Evolutionary conservation across 2,797 vertebrate species (phyloP).

Genomic region (Megalops cyprinoides): DNA sequence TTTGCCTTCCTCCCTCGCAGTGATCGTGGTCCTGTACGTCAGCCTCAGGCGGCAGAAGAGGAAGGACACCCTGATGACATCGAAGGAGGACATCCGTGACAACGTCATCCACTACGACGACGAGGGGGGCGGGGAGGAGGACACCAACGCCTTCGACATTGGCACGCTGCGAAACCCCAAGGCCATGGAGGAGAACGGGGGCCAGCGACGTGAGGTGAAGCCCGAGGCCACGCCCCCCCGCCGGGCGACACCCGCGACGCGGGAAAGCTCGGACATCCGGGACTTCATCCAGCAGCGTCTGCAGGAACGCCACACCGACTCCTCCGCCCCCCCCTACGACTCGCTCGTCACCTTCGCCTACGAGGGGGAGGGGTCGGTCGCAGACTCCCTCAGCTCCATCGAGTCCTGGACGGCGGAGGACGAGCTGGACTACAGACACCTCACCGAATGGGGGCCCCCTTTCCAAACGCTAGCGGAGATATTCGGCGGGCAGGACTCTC

Average conservation of each 20-base stretch:
- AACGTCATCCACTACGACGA: slow-evolving; percentile 98
- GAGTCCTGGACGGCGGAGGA: slow-evolving; percentile 82
- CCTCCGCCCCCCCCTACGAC: slow-evolving; percentile 90
- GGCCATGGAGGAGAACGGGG: slow-evolving; percentile 90
- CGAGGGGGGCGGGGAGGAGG: slow-evolving; percentile 95
- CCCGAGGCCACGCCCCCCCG: slow-evolving; percentile 75
- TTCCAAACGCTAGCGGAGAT: slow-evolving; percentile 94
- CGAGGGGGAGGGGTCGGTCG: slow-evolving; percentile 90
- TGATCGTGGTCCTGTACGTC: slow-evolving; percentile 92
- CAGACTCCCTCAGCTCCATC: slow-evolving; percentile 94
- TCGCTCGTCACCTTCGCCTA: slow-evolving; percentile 96
- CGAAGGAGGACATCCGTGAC: slow-evolving; percentile 96
- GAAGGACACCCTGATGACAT: slow-evolving; percentile 95
- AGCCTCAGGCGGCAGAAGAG: slow-evolving; percentile 91
- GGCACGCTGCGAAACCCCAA: slow-evolving; percentile 94
- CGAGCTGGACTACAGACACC: slow-evolving; percentile 91
- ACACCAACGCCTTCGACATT: slow-evolving; percentile 97
- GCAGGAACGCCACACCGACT: slow-evolving; percentile 86
- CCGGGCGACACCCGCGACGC: slow-evolving; percentile 65
- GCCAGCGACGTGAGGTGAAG: slow-evolving; percentile 88
- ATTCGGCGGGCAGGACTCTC: slow-evolving; percentile 85
- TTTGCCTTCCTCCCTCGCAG: slow-evolving; percentile 59
- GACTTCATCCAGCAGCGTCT: slow-evolving; percentile 92
- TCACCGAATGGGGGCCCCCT: slow-evolving; percentile 92
- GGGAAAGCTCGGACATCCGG: slow-evolving; percentile 88